Base-by-base conservation (phyloP, 2,113 vertebrate genomes). In the Myotis lucifugus region DNA sequence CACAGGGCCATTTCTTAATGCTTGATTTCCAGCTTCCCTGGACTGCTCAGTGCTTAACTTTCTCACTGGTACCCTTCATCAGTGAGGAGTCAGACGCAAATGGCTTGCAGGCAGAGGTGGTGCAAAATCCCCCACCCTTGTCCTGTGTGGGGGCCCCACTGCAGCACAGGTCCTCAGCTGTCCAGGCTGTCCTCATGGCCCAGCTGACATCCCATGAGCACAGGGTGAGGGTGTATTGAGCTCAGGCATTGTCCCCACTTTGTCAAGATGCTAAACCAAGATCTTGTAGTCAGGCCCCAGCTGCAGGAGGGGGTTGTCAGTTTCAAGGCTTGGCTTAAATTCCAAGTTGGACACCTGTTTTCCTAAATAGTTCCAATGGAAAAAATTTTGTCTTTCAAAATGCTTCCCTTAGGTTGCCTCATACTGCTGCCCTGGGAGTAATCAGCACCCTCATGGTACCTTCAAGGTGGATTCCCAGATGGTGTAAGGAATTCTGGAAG, bases 251-350 rank as follows among this genome's bases (percentile, higher is more conserved):
- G 40, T 50, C 34, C 2, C 13, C 17, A 72, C 40, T 56, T 54
- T 25, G 27, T 32, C 8, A 86, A 89, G 87, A 81, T 50, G 32
- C 76, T 93, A 29, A 84, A 90, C 37, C 6, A 29, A 87, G 72
- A 64, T 40, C 7, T 54, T 13, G 32, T 1, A 25, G 3, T n/a
- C 18, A 48, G 14, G 64, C 25, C 14, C 46, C 18, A 13, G 23
- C 15, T 90, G 27, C 23, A 59, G 59, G 74, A 79, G 10, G 73
- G 66, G 1, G 32, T 10, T 74, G 69, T 73, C 18, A 17, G 13
- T 42, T 69, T 64, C 27, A 94, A 73, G 73, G 48, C 8, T 70
- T 12, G 61, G 61, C 85, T 70, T 54, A 87, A 95, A 96, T 93
- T 84, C n/a, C 59, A 86, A 42, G 67, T 54, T 87, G 46, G 50